Base-by-base conservation (phyloP, 2,113 vertebrate genomes). In the Argyrosomus japonicus region DNA sequence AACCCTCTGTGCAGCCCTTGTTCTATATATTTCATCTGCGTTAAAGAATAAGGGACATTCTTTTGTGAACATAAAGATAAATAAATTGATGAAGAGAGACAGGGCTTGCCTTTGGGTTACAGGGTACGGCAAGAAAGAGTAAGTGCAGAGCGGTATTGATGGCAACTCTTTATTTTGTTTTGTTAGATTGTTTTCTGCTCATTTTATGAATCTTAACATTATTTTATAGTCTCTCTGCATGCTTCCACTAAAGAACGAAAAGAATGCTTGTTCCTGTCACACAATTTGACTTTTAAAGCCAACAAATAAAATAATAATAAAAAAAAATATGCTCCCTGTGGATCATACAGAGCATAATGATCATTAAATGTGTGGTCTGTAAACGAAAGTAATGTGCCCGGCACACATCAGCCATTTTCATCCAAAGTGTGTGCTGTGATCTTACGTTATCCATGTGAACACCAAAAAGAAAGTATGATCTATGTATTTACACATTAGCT, bases 121-220 rank as follows among this genome's bases (percentile, higher is more conserved):
- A 86, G 62, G 83, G 87, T 84, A 6, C 65, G 86, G 19, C 29
- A 74, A 73, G 79, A 72, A 78, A 84, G 25, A 64, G 90, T 80
- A 91, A 29, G 85, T 90, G 61, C 10, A 65, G 68, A 83, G 79
- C 78, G 68, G 88, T 90, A 87, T 86, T 15, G 65, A 84, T 77
- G 83, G 88, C 32, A 81, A 84, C 89, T 94, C 88, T 92, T 94
- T 87, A 91, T 89, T 90, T 93, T 87, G 88, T 91, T 92, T 93
- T 91, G 79, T 88, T 79, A n/a, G 3, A 40, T 72, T 69, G 47
- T 83, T 88, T 50, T 79, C 21, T 62, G 64, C 75, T 73, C 9
- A 62, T 75, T 79, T 75, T 68, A 0, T 36, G 50, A 25, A 13
- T 69, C 14, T 0, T 25, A 25, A 27, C 5, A 67, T 68, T 21